A percentile compares a stretch with the other conserved stretches of the same genome.
phyloP scores from a whole-genome alignment of 1,140 invertebrate genomes.

The Listronotus oregonensis region DNA sequence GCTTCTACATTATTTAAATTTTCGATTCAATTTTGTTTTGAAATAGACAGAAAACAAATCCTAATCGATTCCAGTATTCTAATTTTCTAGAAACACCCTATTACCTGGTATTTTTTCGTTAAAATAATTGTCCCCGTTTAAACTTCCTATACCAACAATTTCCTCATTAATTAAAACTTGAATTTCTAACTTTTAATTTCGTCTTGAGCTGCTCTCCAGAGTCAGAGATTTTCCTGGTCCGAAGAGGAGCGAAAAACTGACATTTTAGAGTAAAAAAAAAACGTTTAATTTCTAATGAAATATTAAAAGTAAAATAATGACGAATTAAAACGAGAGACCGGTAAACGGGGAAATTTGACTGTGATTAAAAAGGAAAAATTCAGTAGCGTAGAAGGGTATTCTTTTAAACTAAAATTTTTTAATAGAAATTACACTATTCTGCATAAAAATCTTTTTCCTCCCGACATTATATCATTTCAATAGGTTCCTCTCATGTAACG shows the following conservation, averaged over 20 bases:
- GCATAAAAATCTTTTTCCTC: too few species aligned
- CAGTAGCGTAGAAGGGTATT: constrained; percentile 20
- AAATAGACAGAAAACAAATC: background rate
- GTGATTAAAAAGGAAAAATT: constrained; percentile 38
- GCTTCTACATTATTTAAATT: too few species aligned
- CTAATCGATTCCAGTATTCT: too few species aligned
- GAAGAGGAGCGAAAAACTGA: constrained; percentile 23
- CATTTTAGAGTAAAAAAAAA: constrained; percentile 27
- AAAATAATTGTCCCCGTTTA: background rate
- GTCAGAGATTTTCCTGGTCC: constrained; percentile 13
- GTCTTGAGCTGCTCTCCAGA: constrained; percentile 5
- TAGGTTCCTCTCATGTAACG: too few species aligned
- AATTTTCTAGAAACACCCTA: background rate
- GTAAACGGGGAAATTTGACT: constrained; percentile 46
- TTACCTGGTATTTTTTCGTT: background rate
- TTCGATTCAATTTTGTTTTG: too few species aligned
- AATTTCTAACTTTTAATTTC: constrained; percentile 24
- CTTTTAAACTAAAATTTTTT: too few species aligned
- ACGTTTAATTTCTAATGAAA: constrained; percentile 49
- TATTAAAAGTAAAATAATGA: constrained; percentile 57
- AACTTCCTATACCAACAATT: background rate
- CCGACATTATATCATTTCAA: too few species aligned
- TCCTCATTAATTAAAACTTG: constrained; percentile 26
- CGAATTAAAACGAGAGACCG: constrained; percentile 52
- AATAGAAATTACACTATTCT: too few species aligned